Evolutionary conservation across 2,797 vertebrate species (phyloP).

Genomic region (Pygocentrus nattereri): DNA sequence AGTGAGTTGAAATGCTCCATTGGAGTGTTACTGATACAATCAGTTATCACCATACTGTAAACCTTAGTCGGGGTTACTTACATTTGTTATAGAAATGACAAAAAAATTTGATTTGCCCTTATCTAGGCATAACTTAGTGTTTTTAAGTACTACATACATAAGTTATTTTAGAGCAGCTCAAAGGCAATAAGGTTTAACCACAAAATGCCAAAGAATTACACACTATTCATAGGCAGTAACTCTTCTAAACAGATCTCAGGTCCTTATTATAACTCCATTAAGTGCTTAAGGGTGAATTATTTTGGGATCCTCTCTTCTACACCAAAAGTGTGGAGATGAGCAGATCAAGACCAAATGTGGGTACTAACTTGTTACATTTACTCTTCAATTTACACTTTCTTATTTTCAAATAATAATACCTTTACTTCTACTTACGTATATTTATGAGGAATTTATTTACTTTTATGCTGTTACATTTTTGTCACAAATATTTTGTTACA

Average conservation of each 20-base stretch:
- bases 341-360: conserved; percentile 60
- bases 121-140: not conserved
- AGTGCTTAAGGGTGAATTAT: not conserved
- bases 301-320: not conserved
- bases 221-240: not conserved
- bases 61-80: not conserved
- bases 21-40: not conserved
- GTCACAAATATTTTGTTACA: too few species aligned
- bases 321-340: conserved; percentile 29
- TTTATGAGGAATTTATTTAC: too few species aligned
- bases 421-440: too few species aligned
- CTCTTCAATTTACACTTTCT: too few species aligned
- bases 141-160: too few species aligned
- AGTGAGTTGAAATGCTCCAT: not conserved
- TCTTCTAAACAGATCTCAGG: not conserved
- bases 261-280: not conserved
- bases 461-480: too few species aligned
- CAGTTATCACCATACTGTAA: not conserved
- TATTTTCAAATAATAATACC: too few species aligned
- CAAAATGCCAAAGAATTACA: not conserved
- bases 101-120: not conserved
- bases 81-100: not conserved
- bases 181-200: not conserved
- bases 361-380: too few species aligned
- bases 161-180: too few species aligned